Base-by-base conservation (phyloP, 2,797 vertebrate species). In the Agapornis canus region DNA sequence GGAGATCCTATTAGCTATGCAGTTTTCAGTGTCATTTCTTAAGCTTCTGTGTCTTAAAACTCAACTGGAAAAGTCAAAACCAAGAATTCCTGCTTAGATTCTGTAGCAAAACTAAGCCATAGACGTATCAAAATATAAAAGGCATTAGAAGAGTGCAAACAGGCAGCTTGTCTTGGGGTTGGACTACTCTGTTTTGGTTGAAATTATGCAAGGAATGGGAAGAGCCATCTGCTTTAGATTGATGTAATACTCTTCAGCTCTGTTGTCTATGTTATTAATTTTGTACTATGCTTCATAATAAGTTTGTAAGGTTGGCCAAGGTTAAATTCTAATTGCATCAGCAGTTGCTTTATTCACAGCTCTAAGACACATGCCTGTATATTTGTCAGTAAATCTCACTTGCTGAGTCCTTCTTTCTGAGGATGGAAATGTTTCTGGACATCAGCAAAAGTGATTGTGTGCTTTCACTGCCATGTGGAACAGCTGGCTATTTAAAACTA, bases 261-360 rank as follows among this genome's bases (percentile, higher is more conserved):
- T 72, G 63, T 77, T 92, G 18, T 82, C 64, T 76, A 11, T 90
- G 82, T 80, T 88, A 78, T 25, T 93, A 87, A 80, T 95, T 93
- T 88, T 71, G 61, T 81, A 59, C 43, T 23, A 11, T 72, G 79
- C 65, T 78, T 88, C 76, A 20, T 86, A 91, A 65, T 57, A 87
- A 54, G 49, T 93, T 87, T 80, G 45, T 84, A 70, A 85, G 84
- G 89, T 86, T 92, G 80, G 71, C 84, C 86, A 85, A 93, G 83
- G 91, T 95, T 93, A 85, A 73, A 39, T 86, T 94, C 75, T 96
- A 87, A 90, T 91, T 93, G 48, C 69, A 93, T 93, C 79, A 94
- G 75, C 82, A 71, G 25, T 82, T 91, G 72, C 84, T 94, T 93
- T 90, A 81, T 73, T 93, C 84, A 76, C 45, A 61, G 42, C 72